Percentiles rank a stretch among this genome's conserved stretches.
These are phyloP conservation scores for Caenorhabditis zanzibari DNA, from an alignment of 2,888 invertebrate species.

Conservation along the genomic window DNA sequence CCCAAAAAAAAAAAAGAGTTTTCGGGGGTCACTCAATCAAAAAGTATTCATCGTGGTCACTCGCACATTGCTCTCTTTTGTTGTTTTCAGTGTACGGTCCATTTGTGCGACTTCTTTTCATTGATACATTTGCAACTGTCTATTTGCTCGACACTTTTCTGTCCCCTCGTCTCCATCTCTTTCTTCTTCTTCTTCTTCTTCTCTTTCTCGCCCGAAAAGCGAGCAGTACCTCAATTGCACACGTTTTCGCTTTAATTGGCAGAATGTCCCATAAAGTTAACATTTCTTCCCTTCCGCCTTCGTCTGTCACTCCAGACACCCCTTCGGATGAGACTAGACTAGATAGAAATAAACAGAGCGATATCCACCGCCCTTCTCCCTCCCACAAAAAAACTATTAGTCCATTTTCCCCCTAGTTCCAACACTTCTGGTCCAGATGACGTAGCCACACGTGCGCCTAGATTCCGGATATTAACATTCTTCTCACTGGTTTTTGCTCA, in stretches of 20 bases:
- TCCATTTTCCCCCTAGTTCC: conserved; percentile 13
- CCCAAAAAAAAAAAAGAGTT: neutral
- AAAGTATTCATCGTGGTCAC: conserved; percentile 58
- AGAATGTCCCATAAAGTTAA: conserved; percentile 40
- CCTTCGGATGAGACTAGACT: conserved; percentile 50
- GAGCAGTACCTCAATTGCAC: conserved; percentile 43
- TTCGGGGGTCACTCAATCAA: conserved; percentile 45
- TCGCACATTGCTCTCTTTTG: conserved; percentile 27
- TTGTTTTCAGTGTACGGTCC: conserved; percentile 56
- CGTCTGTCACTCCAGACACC: conserved; percentile 28
- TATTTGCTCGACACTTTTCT: conserved; percentile 49
- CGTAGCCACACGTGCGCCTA: conserved; percentile 24
- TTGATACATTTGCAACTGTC: conserved; percentile 58
- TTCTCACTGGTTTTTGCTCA: conserved; percentile 47
- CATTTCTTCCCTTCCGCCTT: neutral
- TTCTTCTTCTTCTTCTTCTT: conserved; percentile 19
- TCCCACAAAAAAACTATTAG: conserved; percentile 36
- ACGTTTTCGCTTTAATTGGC: conserved; percentile 54
- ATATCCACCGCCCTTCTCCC: conserved; percentile 16
- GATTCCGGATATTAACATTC: conserved; percentile 57
- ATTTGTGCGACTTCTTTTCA: conserved; percentile 47
- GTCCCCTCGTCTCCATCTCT: conserved; percentile 18
- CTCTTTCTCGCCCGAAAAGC: conserved; percentile 26
- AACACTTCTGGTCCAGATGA: conserved; percentile 38
- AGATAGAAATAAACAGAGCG: conserved; percentile 28